Evolutionary conservation across 2,797 vertebrate genomes (phyloP).

Genomic region (Lithobates sylvaticus): DNA sequence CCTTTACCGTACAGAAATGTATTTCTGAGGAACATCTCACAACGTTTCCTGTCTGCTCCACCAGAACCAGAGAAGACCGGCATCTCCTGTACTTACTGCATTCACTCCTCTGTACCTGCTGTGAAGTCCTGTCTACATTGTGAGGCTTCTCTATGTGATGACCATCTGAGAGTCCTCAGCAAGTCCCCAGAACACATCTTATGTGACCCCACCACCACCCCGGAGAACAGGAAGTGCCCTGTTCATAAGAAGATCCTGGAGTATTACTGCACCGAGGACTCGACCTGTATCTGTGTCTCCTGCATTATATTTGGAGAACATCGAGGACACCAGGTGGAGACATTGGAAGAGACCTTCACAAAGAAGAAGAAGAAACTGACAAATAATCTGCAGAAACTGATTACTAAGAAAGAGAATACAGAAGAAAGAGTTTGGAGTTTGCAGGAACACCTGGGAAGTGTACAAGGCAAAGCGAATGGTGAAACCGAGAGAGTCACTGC

Average conservation of each 20-base stretch:
- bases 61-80: not conserved
- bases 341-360: slow-evolving; percentile 66
- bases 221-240: slow-evolving; percentile 63
- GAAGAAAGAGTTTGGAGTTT: not conserved
- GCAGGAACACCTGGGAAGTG: not conserved
- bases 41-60: slow-evolving; percentile 65
- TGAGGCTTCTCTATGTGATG: slow-evolving; percentile 72
- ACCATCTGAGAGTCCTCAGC: slow-evolving; percentile 73
- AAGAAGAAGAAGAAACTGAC: slow-evolving; percentile 74
- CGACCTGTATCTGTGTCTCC: slow-evolving; percentile 68
- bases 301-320: slow-evolving; percentile 74
- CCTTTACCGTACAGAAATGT: slow-evolving; percentile 74
- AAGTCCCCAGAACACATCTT: slow-evolving; percentile 70
- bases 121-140: slow-evolving; percentile 77
- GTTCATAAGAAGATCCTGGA: slow-evolving; percentile 68
- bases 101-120: slow-evolving; percentile 40
- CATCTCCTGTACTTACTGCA: slow-evolving; percentile 72
- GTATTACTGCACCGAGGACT: slow-evolving; percentile 76
- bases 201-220: slow-evolving; percentile 62
- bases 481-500: not conserved
- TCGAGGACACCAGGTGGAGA: slow-evolving; percentile 70
- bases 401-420: not conserved
- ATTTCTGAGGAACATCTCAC: slow-evolving; percentile 74
- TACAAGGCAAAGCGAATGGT: not conserved
- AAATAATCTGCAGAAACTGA: slow-evolving; percentile 60